A percentile compares a stretch with the other conserved stretches of the same genome.
These are phyloP conservation scores for Drosophila pseudoobscura DNA, from an alignment of 1,140 invertebrate species.

Conservation along the genomic window DNA sequence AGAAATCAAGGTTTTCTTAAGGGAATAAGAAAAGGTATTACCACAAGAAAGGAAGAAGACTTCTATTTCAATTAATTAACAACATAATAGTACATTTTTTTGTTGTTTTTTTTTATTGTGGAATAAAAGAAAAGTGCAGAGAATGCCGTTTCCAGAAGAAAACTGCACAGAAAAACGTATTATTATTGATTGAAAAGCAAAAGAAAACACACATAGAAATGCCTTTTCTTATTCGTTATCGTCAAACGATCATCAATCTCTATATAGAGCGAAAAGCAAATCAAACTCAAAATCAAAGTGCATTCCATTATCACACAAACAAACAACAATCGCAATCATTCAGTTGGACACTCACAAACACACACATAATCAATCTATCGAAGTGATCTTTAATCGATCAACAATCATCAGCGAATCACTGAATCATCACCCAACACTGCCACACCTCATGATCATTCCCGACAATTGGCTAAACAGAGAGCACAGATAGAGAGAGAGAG, in stretches of 20 bases:
- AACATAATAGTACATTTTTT: constrained; percentile 56
- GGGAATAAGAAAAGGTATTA: constrained; percentile 76
- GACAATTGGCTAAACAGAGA: constrained; percentile 27
- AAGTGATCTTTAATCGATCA: constrained; percentile 17
- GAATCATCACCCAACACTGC: constrained; percentile 37
- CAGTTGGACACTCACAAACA: constrained; percentile 9
- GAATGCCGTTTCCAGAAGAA: neutral
- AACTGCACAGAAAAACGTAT: constrained; percentile 34
- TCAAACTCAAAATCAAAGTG: constrained; percentile 30
- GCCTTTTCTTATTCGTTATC: constrained; percentile 75
- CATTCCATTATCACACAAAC: constrained; percentile 26
- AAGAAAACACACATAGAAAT: constrained; percentile 47
- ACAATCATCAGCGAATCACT: constrained; percentile 12
- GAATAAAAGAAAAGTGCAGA: neutral
- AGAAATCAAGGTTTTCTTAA: constrained; percentile 24
- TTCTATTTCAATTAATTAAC: constrained; percentile 52
- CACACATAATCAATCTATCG: constrained; percentile 16
- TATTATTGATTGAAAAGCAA: constrained; percentile 28
- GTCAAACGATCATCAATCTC: constrained; percentile 35
- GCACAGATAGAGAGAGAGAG: no score
- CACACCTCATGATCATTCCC: constrained; percentile 22
- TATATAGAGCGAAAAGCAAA: constrained; percentile 41
- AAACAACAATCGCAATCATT: neutral
- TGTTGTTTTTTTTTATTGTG: constrained; percentile 16
- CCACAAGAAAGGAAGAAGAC: constrained; percentile 1